Evolutionary conservation across 2,113 vertebrate genomes (phyloP), one percentile per base, ranked within the genome.

Genomic region (Hylia prasina): DNA sequence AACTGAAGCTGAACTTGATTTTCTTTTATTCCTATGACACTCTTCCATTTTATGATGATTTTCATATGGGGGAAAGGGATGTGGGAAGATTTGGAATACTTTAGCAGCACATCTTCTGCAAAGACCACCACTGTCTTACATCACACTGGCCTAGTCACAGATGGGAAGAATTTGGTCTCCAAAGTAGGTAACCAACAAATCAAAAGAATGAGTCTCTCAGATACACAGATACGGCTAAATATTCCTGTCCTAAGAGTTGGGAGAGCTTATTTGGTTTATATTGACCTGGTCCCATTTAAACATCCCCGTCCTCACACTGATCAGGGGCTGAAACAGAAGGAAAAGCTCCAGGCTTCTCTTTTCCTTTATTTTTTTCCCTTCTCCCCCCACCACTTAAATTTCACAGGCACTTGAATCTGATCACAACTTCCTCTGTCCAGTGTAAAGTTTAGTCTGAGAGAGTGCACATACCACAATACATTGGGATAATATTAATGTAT

Each of bases 401-500:
- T 97, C 96, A 97, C 96, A 97, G 95, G 96, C 97, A 97, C 96
- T 95, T 97, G 97, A 97, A 97, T 97, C 95, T 97, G 97, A 97
- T 97, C 97, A 97, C 93, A 95, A 92, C 97, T 97, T 97, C 96
- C 97, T 97, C 95, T 61, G 88, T 87, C 93, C 97, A 97, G 95
- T 95, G 96, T 95, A 97, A 96, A 96, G 94, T 97, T 96, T 97
- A 97, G 96, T 97, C 97, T 96, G 96, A 96, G 92, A 97, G 93
- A 56, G 83, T 60, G 39, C 91, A 88, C 96, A 97, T 97, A 97
- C 97, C 95, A 73, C 96, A 96, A 94, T 81, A 95, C 86, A 42
- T 97, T 96, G 95, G 97, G 98, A 97, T 98, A 96, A 97, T 98
- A 98, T 97, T 97, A 97, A 97, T 97, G 97, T 97, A 98, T 97